Evolutionary conservation across 2,113 vertebrate species (phyloP), one percentile per base, ranked within the genome.

Genomic region (Tenrec ecaudatus): DNA sequence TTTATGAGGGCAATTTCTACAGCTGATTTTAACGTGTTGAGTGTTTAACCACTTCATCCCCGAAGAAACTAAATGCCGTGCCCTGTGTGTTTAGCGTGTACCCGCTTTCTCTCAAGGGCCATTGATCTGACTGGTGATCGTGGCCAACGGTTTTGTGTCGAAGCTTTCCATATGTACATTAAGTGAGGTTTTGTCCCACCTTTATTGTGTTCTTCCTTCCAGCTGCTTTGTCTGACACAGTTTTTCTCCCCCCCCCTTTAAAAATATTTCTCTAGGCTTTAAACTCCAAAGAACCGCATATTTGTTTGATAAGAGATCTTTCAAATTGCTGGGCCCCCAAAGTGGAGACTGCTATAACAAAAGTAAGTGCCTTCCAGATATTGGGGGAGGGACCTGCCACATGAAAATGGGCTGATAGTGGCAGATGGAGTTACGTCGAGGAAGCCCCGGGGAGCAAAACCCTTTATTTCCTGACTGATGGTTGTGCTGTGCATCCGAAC

Each of bases 231-330:
- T 85, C 95, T 96, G 78, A 96, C 43, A 66, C 0, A 73, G 11
- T 91, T 14, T 94, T 33, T 33, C 69, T 62, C 31, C 90, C 89
- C 62, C 10, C 90, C 92, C 23, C 33, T 85, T 93, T 66, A 91
- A 95, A 96, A 94, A 75, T 89, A 12, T 36, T 11, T 95, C 91
- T 90, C 11, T 82, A 99, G 99, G 97, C 98, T 88, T 97, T 99
- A 96, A 98, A 98, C 97, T 98, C 98, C 64, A 97, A 97, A 90
- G 99, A 99, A 96, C 94, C 98, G 96, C 98, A 99, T 0, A 27
- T 99, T 78, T 99, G 99, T 96, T 98, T 99, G 97, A 96, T 99
- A 92, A 98, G 99, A 94, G 99, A 99, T 73, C 57, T 99, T 92
- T 98, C 98, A 95, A 98, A 99, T 90, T 98, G 97, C 40, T 96